A percentile compares a stretch with the other conserved stretches of the same genome.
phyloP scores from a whole-genome alignment of 2,113 vertebrate species.

The Seriola rivoliana region DNA sequence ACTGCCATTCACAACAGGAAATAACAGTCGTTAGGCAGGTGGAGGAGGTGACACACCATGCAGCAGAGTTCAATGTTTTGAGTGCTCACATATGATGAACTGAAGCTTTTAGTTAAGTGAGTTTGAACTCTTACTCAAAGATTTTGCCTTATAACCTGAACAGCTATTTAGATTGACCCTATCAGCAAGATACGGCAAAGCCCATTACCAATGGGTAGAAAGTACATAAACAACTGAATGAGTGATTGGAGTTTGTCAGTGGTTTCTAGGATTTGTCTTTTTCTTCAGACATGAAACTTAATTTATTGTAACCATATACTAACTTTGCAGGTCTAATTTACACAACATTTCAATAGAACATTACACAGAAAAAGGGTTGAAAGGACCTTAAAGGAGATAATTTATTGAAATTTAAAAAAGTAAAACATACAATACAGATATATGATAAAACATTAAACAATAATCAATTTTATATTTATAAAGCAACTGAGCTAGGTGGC shows the following conservation, averaged over 20 bases:
- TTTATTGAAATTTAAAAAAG: too few species aligned
- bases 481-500: not conserved
- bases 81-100: not conserved
- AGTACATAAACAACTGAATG: not conserved
- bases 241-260: not conserved
- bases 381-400: not conserved
- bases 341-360: too few species aligned
- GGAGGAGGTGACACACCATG: not conserved
- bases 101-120: not conserved
- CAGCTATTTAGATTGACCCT: not conserved
- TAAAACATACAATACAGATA: not conserved
- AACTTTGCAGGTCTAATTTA: not conserved
- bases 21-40: slow-evolving; percentile 40
- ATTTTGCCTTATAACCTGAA: not conserved
- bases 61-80: slow-evolving; percentile 1
- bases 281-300: too few species aligned
- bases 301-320: not conserved
- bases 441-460: not conserved
- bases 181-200: not conserved
- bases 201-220: not conserved
- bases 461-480: not conserved
- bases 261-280: not conserved
- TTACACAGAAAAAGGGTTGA: not conserved
- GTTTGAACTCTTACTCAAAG: slow-evolving; percentile 1
- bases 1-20: slow-evolving; percentile 18